Evolutionary conservation across 2,797 vertebrate species (phyloP), one percentile per base, ranked within the genome.

Genomic region (Megaceryle alcyon): DNA sequence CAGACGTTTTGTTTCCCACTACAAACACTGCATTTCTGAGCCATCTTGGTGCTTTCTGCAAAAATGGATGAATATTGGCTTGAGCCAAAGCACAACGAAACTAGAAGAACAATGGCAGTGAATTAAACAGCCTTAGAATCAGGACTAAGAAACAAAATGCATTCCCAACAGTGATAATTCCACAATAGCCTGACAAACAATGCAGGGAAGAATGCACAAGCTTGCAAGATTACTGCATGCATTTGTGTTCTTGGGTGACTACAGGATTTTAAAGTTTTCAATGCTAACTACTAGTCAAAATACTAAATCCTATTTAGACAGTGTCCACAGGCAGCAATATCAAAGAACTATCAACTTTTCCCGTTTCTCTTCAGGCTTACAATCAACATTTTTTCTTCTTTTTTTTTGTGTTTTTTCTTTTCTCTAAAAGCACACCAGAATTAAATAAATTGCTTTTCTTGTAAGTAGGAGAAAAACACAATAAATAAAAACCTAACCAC

Each of bases 41-140:
- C 65, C 22, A 53, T 39, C 51, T 6, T 53, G 53, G 53, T 71
- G 31, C n/a, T n/a, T 82, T 95, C 87, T 91, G 94, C 91, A 94
- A 61, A 92, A 84, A 78, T 14, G 12, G 69, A 72, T 76, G 48
- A 82, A 79, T 66, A 91, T 60, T 66, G 71, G 39, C 39, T 70
- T 39, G 39, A 89, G 64, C 59, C 70, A 86, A 80, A 86, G 70
- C 66, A 84, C 78, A 89, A 29, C 7, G 35, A 44, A 84, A 48
- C n/a, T n/a, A 56, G 43, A 84, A 54, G 33, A 92, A 88, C 76
- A 90, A 89, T 9, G 44, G 57, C 64, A 91, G 22, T 8, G 60
- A 93, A 83, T 85, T 81, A 73, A 92, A 78, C 12, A 75, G 49
- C 61, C 65, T 69, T 35, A 69, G 53, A 68, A 75, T 39, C 37